Conservation (phyloP, 2,797 vertebrate species). For the Triplophysa bombifrons region DNA sequence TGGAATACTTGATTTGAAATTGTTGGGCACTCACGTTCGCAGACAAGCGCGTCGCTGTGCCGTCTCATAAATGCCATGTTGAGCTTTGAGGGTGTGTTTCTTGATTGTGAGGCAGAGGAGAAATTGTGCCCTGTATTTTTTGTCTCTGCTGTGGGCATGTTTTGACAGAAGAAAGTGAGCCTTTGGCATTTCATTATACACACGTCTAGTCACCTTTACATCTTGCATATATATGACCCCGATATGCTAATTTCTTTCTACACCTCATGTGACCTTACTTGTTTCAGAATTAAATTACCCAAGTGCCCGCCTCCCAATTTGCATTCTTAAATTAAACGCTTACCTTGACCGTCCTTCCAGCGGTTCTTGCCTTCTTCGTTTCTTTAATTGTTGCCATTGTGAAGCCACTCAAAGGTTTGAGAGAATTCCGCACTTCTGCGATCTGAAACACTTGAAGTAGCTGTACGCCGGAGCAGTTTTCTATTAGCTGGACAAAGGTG, state of each 20-base stretch:
- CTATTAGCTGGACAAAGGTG: conserved; percentile 36
- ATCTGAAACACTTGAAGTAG: conserved; percentile 25
- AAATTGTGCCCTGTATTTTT: conserved; percentile 30
- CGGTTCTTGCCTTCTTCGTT: neutral
- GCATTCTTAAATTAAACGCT: conserved; percentile 11
- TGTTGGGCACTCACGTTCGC: neutral
- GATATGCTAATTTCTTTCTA: neutral
- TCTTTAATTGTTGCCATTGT: neutral
- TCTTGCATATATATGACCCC: neutral
- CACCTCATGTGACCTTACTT: conserved; percentile 3
- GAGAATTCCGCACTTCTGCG: conserved; percentile 21
- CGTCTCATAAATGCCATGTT: conserved; percentile 44
- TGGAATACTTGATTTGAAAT: neutral
- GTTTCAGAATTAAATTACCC: conserved; percentile 1
- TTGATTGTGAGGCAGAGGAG: neutral
- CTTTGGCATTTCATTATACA: conserved; percentile 5
- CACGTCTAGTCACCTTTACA: neutral
- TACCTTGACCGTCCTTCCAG: conserved; percentile 17
- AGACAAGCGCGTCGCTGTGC: conserved; percentile 32
- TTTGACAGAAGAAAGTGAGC: conserved; percentile 28
- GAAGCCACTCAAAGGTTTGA: neutral
- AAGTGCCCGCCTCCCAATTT: neutral
- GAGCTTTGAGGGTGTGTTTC: conserved; percentile 21
- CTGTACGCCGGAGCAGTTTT: conserved; percentile 30
- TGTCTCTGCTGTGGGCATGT: conserved; percentile 6